Evolutionary conservation across 2,888 invertebrate species (phyloP), one percentile per base, ranked within the genome.

Genomic region (Clanis bilineata): DNA sequence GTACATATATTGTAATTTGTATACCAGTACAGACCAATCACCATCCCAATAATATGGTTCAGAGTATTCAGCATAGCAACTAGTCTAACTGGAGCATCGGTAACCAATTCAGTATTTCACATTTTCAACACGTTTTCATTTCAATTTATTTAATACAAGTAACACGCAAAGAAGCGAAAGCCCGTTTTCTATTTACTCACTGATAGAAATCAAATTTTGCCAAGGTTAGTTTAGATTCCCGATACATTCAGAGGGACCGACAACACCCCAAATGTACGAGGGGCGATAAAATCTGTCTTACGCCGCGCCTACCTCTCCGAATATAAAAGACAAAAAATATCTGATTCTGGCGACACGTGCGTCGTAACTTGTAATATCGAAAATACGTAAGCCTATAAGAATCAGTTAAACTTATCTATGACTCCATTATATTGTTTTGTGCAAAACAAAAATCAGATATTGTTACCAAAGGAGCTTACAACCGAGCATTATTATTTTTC

Each of bases 231-330:
- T 79, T 70, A 79, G 73, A 77, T 73, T 73, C 68, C 67, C 69
- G 70, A 76, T 80, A 79, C 74, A 76, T 70, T 71, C 69, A 56
- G 61, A 60, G 71, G 71, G 67, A 67, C 66, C 62, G 62, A 68
- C 65, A 63, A 66, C 71, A 69, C 68, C 73, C 65, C 63, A 65
- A 71, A 68, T 67, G 71, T 62, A 62, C 62, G 69, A 65, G 69
- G 59, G 65, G 62, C 68, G 76, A 80, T 80, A 80, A 77, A 74
- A 77, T 80, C 77, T 73, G 66, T 69, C 72, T 75, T 71, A 68
- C 66, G 66, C 67, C 63, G 67, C 66, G 66, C 67, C 63, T 58
- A 61, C 60, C 57, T 68, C 73, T 64, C 70, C 64, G 63, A 65
- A 64, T 67, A 71, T 72, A 71, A 73, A 74, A 63, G 64, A 66